Evolutionary conservation across 1,140 invertebrate species (phyloP), one percentile per base, ranked within the genome.

Genomic region (Vollenhovia emeryi): DNA sequence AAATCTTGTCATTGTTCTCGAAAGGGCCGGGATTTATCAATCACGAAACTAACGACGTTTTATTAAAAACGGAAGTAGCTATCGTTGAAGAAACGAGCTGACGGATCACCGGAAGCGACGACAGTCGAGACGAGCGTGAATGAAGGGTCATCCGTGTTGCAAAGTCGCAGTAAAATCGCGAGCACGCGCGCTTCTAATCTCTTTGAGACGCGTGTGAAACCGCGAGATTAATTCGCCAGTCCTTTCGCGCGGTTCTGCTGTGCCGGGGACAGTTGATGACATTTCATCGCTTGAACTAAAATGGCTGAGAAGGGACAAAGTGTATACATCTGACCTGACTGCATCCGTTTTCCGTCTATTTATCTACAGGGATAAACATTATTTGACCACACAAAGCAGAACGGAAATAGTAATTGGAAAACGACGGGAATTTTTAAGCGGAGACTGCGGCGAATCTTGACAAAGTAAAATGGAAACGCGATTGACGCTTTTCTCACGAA

Each of bases 181-280:
- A 33, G 18, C 40, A n/a, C n/a, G n/a, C n/a, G n/a, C n/a, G n/a
- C n/a, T n/a, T n/a, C n/a, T n/a, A 52, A 79, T 69, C 33, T 55
- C 62, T 36, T 52, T 24, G 30, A 64, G 13, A 78, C 45, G 36
- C 30, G 27, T n/a, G 30, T 50, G n/a, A 50, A 50, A 52, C 13
- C 75, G 18, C 60, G 60, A 66, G 43, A 68, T 66, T 52, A 68
- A 68, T 24, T 66, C 27, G 30, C 2, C 75, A 24, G 48, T 50
- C 48, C 15, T 50, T 50, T 50, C 27, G 13, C 11, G 43, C 50
- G 15, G 1, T 30, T 9, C 15, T 55, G 15, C 36, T 36, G 36
- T 11, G n/a, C 2, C 11, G 24, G 11, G 3, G 36, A 6, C 43
- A 36, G 24, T 18, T 62, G 24, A 76, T 62, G 74, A 76, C 36